Evolutionary conservation across 1,140 invertebrate genomes (phyloP).

Genomic region (Drosophila tani): DNA sequence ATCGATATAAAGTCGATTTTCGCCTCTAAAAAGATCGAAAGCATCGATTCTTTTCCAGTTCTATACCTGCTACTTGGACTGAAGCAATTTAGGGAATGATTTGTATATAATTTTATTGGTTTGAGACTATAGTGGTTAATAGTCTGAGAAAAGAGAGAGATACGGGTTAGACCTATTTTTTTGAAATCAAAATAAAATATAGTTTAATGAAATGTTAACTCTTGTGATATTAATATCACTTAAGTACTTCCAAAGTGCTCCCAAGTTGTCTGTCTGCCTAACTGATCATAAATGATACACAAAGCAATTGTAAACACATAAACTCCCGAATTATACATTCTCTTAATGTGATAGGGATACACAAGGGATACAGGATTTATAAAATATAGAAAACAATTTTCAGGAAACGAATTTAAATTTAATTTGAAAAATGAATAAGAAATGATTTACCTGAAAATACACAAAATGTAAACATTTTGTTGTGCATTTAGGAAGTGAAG

Average conservation of each 20-base stretch:
- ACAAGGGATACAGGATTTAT: constrained; percentile 8
- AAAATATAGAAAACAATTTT: constrained; percentile 10
- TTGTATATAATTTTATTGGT: too few species aligned
- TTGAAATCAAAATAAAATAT: too few species aligned
- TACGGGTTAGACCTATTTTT: too few species aligned
- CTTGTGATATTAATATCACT: background rate
- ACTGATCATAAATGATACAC: background rate
- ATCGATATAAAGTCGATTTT: background rate
- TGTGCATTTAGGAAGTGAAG: constrained; percentile 5
- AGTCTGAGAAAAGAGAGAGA: too few species aligned
- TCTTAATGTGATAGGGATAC: too few species aligned
- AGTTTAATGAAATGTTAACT: too few species aligned
- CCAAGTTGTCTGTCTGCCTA: constrained; percentile 1
- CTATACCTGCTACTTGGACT: too few species aligned
- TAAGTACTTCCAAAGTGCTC: background rate
- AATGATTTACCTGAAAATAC: constrained; percentile 1
- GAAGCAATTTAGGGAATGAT: background rate
- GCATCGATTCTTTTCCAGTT: background rate
- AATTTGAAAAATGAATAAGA: constrained; percentile 22
- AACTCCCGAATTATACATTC: background rate
- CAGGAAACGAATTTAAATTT: constrained; percentile 14
- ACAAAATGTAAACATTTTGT: too few species aligned
- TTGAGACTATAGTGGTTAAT: too few species aligned
- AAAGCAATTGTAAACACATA: background rate
- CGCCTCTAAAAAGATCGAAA: too few species aligned